Percentiles rank a stretch among this genome's conserved stretches.
These are phyloP conservation scores for Hippasteria phrygiana DNA, from an alignment of 53 echinoderm and acorn worm species.

Conservation along the genomic window DNA sequence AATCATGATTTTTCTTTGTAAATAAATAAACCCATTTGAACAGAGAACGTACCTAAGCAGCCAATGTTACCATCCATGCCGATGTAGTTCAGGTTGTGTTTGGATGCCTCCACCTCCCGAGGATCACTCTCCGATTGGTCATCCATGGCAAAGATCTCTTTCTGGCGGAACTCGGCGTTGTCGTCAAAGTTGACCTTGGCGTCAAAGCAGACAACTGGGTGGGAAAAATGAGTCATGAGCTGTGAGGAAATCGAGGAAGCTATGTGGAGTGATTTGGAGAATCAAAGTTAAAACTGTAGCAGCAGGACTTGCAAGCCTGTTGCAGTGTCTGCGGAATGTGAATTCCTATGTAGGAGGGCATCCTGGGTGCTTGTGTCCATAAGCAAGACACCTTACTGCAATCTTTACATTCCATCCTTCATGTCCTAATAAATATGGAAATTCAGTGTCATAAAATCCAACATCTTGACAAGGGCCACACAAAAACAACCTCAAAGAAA, in stretches of 20 bases:
- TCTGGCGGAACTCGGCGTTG: slow-evolving; percentile 96
- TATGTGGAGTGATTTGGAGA: neutral
- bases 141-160: slow-evolving; percentile 91
- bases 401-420: too few relatives aligned
- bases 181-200: slow-evolving; percentile 99
- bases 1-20: too few relatives aligned
- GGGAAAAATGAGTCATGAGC: neutral
- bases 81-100: slow-evolving; percentile 94
- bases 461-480: too few relatives aligned
- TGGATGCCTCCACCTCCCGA: slow-evolving; percentile 81
- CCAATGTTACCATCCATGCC: slow-evolving; percentile 99
- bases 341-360: too few relatives aligned
- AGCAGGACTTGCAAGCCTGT: neutral
- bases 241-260: neutral
- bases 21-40: too few relatives aligned
- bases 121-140: slow-evolving; percentile 89
- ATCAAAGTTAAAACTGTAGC: too few relatives aligned
- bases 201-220: slow-evolving; percentile 96
- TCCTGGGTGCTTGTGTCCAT: neutral
- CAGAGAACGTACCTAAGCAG: slow-evolving; percentile 81
- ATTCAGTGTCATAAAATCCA: too few relatives aligned
- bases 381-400: neutral
- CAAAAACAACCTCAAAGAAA: too few relatives aligned
- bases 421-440: too few relatives aligned
- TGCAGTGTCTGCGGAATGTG: too few relatives aligned